A percentile compares a stretch with the other conserved stretches of the same genome.
Conservation (phyloP, 2,113 vertebrate genomes). For the Oryzias javanicus region DNA sequence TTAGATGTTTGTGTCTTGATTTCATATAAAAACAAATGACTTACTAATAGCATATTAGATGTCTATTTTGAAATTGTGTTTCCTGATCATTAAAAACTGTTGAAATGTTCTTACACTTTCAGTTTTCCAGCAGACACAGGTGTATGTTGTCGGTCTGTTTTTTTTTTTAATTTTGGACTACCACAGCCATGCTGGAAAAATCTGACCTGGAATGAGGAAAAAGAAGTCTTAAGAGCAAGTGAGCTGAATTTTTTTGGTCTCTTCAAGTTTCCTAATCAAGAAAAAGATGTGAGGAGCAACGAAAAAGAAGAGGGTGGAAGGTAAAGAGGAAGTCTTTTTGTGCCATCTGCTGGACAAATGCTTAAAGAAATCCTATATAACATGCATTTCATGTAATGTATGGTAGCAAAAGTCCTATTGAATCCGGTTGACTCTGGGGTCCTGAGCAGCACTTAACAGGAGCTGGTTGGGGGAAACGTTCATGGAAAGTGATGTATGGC, state of each 20-base stretch:
- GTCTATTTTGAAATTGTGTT: too few relatives aligned
- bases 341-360: constrained; percentile 67
- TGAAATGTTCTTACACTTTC: too few relatives aligned
- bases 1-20: too few relatives aligned
- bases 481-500: neutral
- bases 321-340: constrained; percentile 19
- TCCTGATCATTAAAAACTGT: too few relatives aligned
- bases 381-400: neutral
- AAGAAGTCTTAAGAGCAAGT: constrained; percentile 17
- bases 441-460: neutral
- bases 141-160: too few relatives aligned
- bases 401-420: constrained; percentile 5
- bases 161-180: constrained; percentile 7
- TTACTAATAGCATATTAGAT: too few relatives aligned
- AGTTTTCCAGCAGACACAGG: too few relatives aligned
- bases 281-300: constrained; percentile 1
- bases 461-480: too few relatives aligned
- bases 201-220: constrained; percentile 28
- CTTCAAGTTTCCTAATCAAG: constrained; percentile 36
- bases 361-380: neutral
- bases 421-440: constrained; percentile 1
- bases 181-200: constrained; percentile 34
- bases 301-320: constrained; percentile 1
- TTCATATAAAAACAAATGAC: too few relatives aligned
- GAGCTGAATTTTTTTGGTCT: constrained; percentile 13